Evolutionary conservation across 2,888 invertebrate species (phyloP).

Genomic region (Subacronicta megacephala): DNA sequence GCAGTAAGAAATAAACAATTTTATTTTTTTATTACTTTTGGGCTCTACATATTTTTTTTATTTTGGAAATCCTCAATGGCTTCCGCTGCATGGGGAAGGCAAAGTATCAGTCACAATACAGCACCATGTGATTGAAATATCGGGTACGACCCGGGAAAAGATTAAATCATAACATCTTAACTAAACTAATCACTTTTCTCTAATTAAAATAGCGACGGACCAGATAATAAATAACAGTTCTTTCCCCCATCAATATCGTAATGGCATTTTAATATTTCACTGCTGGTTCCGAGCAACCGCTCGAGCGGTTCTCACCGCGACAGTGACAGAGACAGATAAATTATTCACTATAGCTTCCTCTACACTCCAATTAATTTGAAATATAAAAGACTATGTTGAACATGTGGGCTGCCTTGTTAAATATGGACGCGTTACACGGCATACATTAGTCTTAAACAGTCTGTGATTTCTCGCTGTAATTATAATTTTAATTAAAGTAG

Average conservation of each 20-base stretch:
- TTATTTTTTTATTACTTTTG: not conserved
- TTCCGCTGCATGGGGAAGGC: no score
- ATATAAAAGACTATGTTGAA: slow-evolving; percentile 44
- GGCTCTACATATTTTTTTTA: no score
- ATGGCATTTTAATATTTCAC: slow-evolving; percentile 54
- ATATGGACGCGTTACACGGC: slow-evolving; percentile 4
- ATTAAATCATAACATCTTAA: slow-evolving; percentile 3
- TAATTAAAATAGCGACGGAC: slow-evolving; percentile 22
- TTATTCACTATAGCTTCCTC: slow-evolving; percentile 41
- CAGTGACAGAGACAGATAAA: slow-evolving; percentile 47
- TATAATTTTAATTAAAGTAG: slow-evolving; percentile 31
- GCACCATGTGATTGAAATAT: not conserved
- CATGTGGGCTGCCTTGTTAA: slow-evolving; percentile 41
- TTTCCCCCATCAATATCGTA: slow-evolving; percentile 36
- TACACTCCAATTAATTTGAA: slow-evolving; percentile 40
- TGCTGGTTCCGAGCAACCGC: slow-evolving; percentile 19
- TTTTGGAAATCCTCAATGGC: no score
- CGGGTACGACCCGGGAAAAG: not conserved
- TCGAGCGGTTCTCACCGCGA: slow-evolving; percentile 23
- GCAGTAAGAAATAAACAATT: no score
- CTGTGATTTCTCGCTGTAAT: slow-evolving; percentile 30
- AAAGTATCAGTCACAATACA: not conserved
- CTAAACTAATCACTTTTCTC: slow-evolving; percentile 18
- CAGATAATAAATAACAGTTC: slow-evolving; percentile 28
- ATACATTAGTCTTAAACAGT: slow-evolving; percentile 22